Evolutionary conservation across 1,140 invertebrate species (phyloP), one percentile per base, ranked within the genome.

Genomic region (Adelges cooleyi): DNA sequence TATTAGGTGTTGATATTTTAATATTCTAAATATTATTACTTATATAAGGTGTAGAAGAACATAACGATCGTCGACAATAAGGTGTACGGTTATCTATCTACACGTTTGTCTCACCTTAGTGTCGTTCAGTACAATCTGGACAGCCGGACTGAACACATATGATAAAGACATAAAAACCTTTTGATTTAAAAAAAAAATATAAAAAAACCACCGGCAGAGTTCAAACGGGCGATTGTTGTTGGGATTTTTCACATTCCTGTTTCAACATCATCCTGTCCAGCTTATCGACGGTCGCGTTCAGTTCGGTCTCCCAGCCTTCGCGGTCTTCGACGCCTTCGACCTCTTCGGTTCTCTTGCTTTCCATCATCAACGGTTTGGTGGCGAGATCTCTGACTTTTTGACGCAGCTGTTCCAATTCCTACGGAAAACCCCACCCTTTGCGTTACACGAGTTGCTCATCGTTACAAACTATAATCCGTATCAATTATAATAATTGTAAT

Each of bases 381-480:
- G 72, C 70, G 18, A 72, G 53, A 51, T 72, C 71, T 50, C 68
- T 68, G 13, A 73, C 71, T 49, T 69, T 70, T 54, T 68, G 68
- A 38, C 69, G 56, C 10, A 72, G 33, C 52, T 71, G 69, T 51
- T 73, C 71, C 48, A 73, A 53, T 48, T 72, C 71, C 71, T 73
- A 42, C 56, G 9, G n/a, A n/a, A n/a, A n/a, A n/a, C n/a, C n/a
- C n/a, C n/a, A n/a, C n/a, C n/a, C n/a, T n/a, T n/a, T n/a, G n/a
- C n/a, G n/a, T n/a, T n/a, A n/a, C n/a, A n/a, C n/a, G n/a, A n/a
- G n/a, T n/a, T n/a, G n/a, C n/a, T n/a, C n/a, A n/a, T n/a, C n/a
- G n/a, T n/a, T n/a, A n/a, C n/a, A n/a, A n/a, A n/a, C n/a, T n/a
- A n/a, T n/a, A n/a, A n/a, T n/a, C n/a, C n/a, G n/a, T n/a, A n/a